A percentile compares a stretch with the other conserved stretches of the same genome.
These are phyloP conservation scores for Phalacrocorax aristotelis DNA, from an alignment of 2,113 vertebrate genomes.

Conservation along the genomic window DNA sequence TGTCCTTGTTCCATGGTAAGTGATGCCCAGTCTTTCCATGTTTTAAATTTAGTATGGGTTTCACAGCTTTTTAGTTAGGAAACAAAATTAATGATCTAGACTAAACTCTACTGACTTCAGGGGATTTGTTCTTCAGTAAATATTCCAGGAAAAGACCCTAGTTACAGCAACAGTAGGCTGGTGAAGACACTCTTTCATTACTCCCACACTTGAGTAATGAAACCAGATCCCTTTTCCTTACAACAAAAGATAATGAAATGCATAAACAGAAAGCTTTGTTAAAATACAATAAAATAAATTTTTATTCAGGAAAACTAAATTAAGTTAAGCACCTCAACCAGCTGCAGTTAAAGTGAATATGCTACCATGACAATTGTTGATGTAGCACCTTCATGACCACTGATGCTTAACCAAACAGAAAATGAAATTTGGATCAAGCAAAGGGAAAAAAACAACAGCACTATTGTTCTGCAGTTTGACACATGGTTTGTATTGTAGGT, in stretches of 20 bases:
- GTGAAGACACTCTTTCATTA: background rate
- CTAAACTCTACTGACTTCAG: background rate
- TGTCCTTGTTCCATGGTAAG: background rate
- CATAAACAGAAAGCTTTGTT: constrained; percentile 6
- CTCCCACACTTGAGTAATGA: background rate
- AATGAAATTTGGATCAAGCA: constrained; percentile 11
- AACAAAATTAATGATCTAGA: background rate
- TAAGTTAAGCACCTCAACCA: background rate
- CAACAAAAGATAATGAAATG: constrained; percentile 7
- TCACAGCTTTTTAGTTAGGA: background rate
- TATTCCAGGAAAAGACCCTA: background rate
- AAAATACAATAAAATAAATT: constrained; percentile 35
- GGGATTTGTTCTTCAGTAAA: background rate
- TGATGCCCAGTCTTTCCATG: background rate
- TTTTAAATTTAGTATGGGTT: background rate
- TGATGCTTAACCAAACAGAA: constrained; percentile 31
- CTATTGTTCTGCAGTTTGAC: constrained; percentile 1
- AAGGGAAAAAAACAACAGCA: background rate
- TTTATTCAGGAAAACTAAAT: constrained; percentile 23
- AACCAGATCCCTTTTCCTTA: background rate
- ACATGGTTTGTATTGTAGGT: constrained; percentile 60
- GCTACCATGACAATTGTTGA: constrained; percentile 1
- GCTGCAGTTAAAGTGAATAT: background rate
- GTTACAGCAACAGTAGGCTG: background rate
- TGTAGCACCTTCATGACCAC: constrained; percentile 27